These are phyloP conservation scores for Eidolon dupreanum DNA, from an alignment of 2,797 vertebrate species.

Conservation along the genomic window DNA sequence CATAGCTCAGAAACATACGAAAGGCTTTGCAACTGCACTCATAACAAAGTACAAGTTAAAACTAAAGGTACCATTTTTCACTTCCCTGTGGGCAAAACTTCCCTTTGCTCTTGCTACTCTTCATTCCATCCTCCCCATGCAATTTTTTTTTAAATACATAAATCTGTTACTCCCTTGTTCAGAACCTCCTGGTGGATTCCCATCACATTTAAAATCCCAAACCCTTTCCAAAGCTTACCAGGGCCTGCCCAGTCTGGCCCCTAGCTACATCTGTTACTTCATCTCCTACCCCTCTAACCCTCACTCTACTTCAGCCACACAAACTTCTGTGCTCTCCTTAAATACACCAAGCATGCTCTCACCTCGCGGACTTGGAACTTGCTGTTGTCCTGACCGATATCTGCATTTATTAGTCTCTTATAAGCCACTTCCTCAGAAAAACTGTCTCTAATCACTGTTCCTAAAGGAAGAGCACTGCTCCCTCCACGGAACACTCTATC, in stretches of 20 bases:
- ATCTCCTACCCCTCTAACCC: background rate
- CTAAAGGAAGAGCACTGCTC: background rate
- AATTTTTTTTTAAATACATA: background rate
- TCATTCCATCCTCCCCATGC: background rate
- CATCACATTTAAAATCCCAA: background rate
- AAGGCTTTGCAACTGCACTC: background rate
- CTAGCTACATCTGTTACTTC: background rate
- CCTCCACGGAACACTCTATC: background rate
- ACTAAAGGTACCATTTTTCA: background rate
- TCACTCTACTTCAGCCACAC: rapidly evolving
- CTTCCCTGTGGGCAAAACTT: background rate
- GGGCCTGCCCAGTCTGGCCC: background rate
- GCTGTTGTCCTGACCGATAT: background rate
- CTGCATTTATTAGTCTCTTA: background rate
- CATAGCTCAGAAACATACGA: rapidly evolving
- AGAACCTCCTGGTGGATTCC: background rate
- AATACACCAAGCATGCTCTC: background rate
- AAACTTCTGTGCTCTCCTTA: background rate
- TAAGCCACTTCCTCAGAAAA: background rate
- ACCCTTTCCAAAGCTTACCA: background rate
- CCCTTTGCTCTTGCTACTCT: background rate
- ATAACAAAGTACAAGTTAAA: background rate
- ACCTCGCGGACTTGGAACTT: background rate
- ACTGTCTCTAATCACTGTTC: background rate
- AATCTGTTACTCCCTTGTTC: background rate